phyloP scores from a whole-genome alignment of 2,113 vertebrate species.

The Crocuta crocuta region DNA sequence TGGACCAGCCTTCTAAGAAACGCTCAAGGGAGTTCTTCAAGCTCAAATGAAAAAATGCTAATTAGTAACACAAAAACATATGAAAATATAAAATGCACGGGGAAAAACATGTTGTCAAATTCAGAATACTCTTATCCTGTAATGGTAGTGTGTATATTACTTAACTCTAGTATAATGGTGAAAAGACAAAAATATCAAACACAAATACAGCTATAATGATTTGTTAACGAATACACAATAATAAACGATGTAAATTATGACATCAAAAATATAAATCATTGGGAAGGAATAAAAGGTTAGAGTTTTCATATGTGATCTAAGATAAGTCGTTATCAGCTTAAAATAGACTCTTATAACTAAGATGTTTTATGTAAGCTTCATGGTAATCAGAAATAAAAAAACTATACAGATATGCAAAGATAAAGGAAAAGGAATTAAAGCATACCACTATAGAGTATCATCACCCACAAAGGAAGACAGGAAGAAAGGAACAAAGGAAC shows the following conservation, averaged over 20 bases:
- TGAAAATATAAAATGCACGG: background rate
- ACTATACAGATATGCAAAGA: background rate
- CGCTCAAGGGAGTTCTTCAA: background rate
- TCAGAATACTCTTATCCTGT: background rate
- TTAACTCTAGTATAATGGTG: background rate
- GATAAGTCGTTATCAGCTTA: background rate
- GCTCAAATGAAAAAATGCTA: background rate
- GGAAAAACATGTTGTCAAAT: background rate
- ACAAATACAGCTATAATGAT: background rate
- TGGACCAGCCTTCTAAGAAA: background rate
- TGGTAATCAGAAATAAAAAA: background rate
- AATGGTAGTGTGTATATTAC: background rate
- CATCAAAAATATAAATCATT: background rate
- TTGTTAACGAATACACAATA: background rate
- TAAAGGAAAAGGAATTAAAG: background rate
- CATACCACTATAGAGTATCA: no score
- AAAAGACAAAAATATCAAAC: background rate
- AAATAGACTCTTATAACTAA: background rate
- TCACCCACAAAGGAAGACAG: background rate
- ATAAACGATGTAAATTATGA: background rate
- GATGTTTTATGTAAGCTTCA: background rate
- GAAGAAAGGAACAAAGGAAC: background rate
- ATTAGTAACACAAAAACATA: background rate
- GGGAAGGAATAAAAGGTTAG: no score
- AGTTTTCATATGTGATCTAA: background rate